Conservation (phyloP, 2,113 vertebrate genomes). For the Hiodon tergisus region DNA sequence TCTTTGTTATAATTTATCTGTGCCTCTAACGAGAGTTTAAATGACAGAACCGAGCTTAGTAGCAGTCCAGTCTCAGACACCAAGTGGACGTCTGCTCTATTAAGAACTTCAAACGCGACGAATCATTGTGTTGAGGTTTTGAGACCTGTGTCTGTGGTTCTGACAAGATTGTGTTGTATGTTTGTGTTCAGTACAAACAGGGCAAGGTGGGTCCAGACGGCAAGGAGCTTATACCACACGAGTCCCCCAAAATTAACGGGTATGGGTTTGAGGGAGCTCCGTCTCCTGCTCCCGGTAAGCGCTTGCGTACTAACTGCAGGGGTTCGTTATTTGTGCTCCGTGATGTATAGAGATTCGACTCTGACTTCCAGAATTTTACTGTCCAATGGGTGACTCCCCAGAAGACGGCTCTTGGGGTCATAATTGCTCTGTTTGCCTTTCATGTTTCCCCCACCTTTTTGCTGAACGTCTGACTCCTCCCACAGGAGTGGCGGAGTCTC, state of each 20-base stretch:
- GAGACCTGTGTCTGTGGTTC: neutral
- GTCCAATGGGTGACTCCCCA: neutral
- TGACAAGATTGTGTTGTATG: neutral
- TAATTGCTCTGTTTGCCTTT: neutral
- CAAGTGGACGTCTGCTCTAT: neutral
- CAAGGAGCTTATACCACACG: constrained; percentile 91
- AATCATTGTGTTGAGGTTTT: neutral
- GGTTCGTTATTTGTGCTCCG: no score
- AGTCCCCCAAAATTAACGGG: constrained; percentile 86
- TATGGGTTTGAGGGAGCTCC: constrained; percentile 84
- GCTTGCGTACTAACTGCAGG: neutral
- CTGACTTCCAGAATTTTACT: no score
- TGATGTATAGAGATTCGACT: no score
- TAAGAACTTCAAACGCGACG: neutral
- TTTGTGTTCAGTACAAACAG: constrained; percentile 78
- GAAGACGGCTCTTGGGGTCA: neutral
- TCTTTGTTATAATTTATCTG: no score
- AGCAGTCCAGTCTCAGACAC: no score
- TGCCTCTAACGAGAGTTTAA: no score
- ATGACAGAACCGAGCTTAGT: no score
- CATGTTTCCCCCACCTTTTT: neutral
- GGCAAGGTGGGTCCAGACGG: constrained; percentile 96
- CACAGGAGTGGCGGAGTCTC: constrained; percentile 83
- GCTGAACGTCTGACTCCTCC: neutral
- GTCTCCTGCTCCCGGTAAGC: constrained; percentile 85